phyloP scores from a whole-genome alignment of 2,797 vertebrate species.

The Tragelaphus oryx region DNA sequence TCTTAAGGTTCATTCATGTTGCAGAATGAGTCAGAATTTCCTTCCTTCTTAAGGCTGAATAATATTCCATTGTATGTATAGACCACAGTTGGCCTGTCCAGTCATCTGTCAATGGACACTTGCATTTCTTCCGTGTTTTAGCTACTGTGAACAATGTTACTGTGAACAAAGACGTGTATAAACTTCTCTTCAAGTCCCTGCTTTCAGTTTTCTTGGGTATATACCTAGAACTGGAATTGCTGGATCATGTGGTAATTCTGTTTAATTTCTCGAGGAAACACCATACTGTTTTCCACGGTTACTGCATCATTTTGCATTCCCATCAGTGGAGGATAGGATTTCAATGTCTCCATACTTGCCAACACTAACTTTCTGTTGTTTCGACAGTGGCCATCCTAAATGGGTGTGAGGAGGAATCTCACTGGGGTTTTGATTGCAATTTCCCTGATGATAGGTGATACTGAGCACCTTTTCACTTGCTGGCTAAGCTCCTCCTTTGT shows the following conservation, averaged over 20 bases:
- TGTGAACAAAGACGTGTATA: background rate
- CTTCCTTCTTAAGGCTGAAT: background rate
- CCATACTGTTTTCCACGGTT: background rate
- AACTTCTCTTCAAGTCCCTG: background rate
- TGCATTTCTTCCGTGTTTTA: background rate
- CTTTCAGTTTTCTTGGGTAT: background rate
- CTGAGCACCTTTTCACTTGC: too few relatives aligned
- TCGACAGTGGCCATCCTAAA: background rate
- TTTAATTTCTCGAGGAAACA: background rate
- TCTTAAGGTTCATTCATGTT: background rate
- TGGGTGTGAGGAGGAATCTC: background rate
- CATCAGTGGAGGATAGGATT: background rate
- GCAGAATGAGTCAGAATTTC: background rate
- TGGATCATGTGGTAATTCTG: too few relatives aligned
- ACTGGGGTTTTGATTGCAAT: background rate
- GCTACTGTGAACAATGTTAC: background rate
- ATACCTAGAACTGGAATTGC: background rate
- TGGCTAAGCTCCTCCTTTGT: background rate
- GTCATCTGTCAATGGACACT: rapidly evolving
- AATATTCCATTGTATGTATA: background rate
- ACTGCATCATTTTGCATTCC: background rate
- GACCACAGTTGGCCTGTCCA: too few relatives aligned
- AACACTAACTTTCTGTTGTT: background rate
- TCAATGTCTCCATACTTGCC: rapidly evolving
- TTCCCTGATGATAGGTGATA: background rate